Conservation (phyloP, 64 coral and sea anemone genomes). For the Montipora foliosa region DNA sequence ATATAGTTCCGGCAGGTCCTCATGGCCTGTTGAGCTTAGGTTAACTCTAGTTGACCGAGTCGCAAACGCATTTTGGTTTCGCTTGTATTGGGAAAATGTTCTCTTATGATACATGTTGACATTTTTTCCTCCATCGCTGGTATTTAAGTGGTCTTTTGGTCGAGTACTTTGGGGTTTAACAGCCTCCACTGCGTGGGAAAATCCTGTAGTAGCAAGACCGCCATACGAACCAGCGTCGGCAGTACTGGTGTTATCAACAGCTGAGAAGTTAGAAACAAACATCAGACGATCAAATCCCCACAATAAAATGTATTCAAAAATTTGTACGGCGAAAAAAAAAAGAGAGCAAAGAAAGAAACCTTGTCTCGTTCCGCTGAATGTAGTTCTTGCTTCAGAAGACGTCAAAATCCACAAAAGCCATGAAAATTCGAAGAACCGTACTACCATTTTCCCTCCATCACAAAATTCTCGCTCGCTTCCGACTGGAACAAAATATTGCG, state of each 20-base stretch:
- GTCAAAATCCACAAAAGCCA: constrained; percentile 80
- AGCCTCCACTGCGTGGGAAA: background rate
- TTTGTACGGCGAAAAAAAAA: constrained; percentile 3
- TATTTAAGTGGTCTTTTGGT: background rate
- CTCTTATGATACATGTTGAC: constrained; percentile 18
- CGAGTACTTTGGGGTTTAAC: background rate
- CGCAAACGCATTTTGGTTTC: background rate
- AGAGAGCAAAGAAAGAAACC: constrained; percentile 21
- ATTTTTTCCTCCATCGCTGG: constrained; percentile 24
- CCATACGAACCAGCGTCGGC: constrained; percentile 89
- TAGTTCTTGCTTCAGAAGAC: constrained; percentile 50
- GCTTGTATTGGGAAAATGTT: constrained; percentile 15
- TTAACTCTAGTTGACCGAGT: background rate
- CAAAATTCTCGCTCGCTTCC: constrained; percentile 77
- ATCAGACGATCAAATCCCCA: constrained; percentile 33
- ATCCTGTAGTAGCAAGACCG: constrained; percentile 39
- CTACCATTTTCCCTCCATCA: constrained; percentile 96
- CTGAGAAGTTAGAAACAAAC: constrained; percentile 73
- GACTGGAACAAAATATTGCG: constrained; percentile 81
- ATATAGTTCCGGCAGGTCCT: constrained; percentile 57
- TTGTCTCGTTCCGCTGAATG: background rate
- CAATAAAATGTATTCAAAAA: constrained; percentile 20
- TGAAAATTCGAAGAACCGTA: constrained; percentile 77
- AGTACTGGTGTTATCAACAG: constrained; percentile 52
- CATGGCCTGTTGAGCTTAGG: background rate